Evolutionary conservation across 2,113 vertebrate genomes (phyloP).

Genomic region (Crotophaga sulcirostris): DNA sequence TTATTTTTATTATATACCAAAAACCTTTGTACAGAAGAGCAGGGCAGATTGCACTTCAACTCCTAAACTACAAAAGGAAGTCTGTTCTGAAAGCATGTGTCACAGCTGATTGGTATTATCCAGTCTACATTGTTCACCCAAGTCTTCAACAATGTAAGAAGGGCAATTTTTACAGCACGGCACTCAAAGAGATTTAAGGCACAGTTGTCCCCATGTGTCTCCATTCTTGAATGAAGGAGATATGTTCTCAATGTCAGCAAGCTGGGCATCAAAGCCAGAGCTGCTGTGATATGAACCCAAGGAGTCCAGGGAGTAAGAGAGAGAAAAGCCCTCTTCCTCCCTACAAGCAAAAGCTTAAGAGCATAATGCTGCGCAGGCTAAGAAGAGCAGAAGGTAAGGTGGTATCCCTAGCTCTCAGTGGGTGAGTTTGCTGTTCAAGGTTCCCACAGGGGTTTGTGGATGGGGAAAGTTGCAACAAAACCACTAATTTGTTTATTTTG

Average conservation of each 20-base stretch:
- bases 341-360: not conserved
- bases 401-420: not conserved
- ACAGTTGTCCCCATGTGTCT: rapidly evolving
- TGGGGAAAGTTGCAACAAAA: not conserved
- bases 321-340: not conserved
- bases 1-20: constrained; percentile 21
- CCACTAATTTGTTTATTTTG: not conserved
- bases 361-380: not conserved
- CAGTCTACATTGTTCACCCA: not conserved
- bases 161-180: not conserved
- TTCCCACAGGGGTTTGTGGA: not conserved
- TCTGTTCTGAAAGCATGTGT: not conserved
- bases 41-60: not conserved
- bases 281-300: not conserved
- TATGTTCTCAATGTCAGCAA: not conserved
- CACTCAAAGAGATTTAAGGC: not conserved
- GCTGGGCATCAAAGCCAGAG: not conserved
- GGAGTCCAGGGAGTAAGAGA: not conserved
- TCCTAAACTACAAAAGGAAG: not conserved
- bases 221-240: not conserved
- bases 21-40: not conserved
- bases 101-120: not conserved
- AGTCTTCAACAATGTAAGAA: not conserved
- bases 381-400: not conserved
- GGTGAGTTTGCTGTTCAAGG: not conserved